Base-by-base conservation (phyloP, 2,113 vertebrate genomes). In the Gymnarchus niloticus region DNA sequence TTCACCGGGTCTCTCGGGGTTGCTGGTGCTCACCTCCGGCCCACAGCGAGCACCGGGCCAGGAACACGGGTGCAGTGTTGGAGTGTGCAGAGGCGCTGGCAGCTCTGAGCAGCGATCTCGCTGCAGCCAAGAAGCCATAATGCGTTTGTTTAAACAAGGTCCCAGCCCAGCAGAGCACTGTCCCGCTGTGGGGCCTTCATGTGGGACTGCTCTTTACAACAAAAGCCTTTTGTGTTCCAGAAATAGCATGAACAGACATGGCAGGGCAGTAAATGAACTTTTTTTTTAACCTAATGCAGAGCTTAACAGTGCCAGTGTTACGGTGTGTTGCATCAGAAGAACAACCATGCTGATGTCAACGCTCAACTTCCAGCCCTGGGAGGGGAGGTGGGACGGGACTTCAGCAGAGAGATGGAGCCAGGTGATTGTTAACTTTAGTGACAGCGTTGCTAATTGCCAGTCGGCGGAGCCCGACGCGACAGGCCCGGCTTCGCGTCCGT, bases 381-480 rank as follows among this genome's bases (percentile, higher is more conserved):
- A n/a, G 0, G 48, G 0, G 76, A n/a, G n/a, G n/a, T n/a, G 33
- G 76, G 76, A 37, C 12, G 80, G 80, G 44, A 41, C 76, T 46
- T 78, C 23, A 48, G 25, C 80, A 56, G n/a, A 82, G n/a, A 82
- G 54, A 82, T 82, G 80, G 54, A 82, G 80, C 80, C 80, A 82
- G 51, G 80, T 56, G 51, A 54, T 73, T 73, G 49, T 54, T 28
- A 25, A 52, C 25, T 82, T 78, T 37, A n/a, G 23, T 82, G 80
- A 82, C 44, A 81, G 49, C 19, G 23, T 82, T 51, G 51, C 51
- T 82, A 82, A 54, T 54, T 52, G 46, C 46, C 14, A 14, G 46
- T 21, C 78, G 2, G 48, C 78, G 6, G 46, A 76, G 37, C 21
- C 33, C 33, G 41, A 19, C 1, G 69, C 17, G 5, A 76, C 4